These are phyloP conservation scores for Arrhopalites spinosus DNA, from an alignment of 2,888 invertebrate species.

Conservation along the genomic window DNA sequence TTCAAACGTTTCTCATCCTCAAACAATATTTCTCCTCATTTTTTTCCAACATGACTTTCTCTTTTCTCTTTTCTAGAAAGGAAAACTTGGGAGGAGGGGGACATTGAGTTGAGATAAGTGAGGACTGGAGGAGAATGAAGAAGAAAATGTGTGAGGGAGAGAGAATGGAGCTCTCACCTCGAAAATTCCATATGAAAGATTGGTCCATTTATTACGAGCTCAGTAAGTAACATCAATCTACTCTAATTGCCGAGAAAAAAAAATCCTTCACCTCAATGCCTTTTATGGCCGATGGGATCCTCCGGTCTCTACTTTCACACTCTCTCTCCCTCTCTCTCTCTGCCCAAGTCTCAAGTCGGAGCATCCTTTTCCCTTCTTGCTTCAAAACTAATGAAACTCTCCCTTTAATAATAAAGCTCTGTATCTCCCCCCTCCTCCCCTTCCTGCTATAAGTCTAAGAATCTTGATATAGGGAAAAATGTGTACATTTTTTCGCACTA, in stretches of 20 bases:
- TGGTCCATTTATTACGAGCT: constrained; percentile 45
- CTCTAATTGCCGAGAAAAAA: constrained; percentile 41
- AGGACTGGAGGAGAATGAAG: too few species aligned
- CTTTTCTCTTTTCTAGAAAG: too few species aligned
- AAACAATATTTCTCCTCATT: not conserved
- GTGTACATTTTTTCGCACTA: too few species aligned
- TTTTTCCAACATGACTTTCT: too few species aligned
- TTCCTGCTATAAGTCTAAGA: too few species aligned
- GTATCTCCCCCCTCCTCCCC: not conserved
- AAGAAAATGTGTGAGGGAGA: too few species aligned
- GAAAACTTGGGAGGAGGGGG: too few species aligned
- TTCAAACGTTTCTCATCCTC: not conserved
- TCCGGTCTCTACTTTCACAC: too few species aligned
- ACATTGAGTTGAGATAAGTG: too few species aligned
- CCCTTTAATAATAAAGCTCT: not conserved
- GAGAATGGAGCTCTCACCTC: not conserved
- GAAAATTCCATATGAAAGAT: constrained; percentile 45
- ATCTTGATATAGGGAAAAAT: too few species aligned
- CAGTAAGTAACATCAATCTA: constrained; percentile 47
- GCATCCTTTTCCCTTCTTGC: not conserved
- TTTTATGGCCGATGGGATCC: constrained; percentile 29
- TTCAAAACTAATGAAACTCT: not conserved
- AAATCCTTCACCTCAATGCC: constrained; percentile 36
- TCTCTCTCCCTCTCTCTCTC: constrained; percentile 13
- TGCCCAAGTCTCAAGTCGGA: constrained; percentile 1